Base-by-base conservation (phyloP, 2,113 vertebrate genomes). In the Cranoglanis bouderius region DNA sequence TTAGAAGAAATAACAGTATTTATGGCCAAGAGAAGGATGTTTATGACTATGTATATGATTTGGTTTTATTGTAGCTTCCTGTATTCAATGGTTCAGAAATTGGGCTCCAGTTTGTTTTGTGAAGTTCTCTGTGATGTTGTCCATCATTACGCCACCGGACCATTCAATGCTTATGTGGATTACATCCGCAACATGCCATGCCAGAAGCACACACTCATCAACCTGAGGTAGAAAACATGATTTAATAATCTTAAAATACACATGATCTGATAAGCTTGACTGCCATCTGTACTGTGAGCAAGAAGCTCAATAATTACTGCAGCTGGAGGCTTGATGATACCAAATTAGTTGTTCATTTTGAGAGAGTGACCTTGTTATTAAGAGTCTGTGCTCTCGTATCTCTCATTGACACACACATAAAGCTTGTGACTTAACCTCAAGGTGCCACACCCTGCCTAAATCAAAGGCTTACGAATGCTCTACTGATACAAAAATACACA, bases 131-230 rank as follows among this genome's bases (percentile, higher is more conserved):
- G 90, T 90, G 84, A 90, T 81, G 89, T 91, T 88, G 88, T 92
- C 8, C 61, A 85, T 32, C 51, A 59, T 19, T 88, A 90, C 49
- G 61, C 90, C 82, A 86, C 46, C 51, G 53, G 65, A 24, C 53
- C 84, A 7, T 90, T 91, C 38, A 38, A 14, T 26, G 89, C 65
- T 78, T 92, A 92, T 81, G 86, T 92, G n/a, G 65, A 87, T 77
- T 91, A 91, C 86, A 90, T 92, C 63, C 88, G 90, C 67, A 88
- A 92, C 75, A 91, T 92, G 65, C 89, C 74, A 63, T 91, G 84
- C 88, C 89, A 91, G 65, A 88, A 91, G 81, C 72, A 91, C 72
- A 89, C 89, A 7, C 81, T 92, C n/a, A 83, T 57, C 35, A 90
- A 82, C 49, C 88, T 91, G 65, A 87, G 88, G 90, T 91, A 91